A percentile compares a stretch with the other conserved stretches of the same genome.
Evolutionary conservation across 1,140 invertebrate genomes (phyloP).

Genomic region (Trypoxylus dichotomus): DNA sequence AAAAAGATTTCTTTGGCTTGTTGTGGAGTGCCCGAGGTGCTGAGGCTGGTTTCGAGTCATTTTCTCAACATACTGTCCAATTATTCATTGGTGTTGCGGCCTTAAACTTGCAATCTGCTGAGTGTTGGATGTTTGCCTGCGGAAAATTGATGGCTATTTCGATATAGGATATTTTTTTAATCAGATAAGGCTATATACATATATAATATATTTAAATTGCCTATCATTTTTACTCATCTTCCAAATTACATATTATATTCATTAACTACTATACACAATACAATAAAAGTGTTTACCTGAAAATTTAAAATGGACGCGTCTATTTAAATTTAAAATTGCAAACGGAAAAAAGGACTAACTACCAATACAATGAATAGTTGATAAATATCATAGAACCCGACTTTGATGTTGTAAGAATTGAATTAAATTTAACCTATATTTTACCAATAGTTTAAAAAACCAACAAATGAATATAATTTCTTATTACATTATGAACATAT

Average conservation of each 20-base stretch:
- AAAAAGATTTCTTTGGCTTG: conserved; percentile 37
- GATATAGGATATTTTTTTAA: conserved; percentile 24
- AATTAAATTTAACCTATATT: no score
- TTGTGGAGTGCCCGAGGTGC: conserved; percentile 36
- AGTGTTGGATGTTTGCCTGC: conserved; percentile 35
- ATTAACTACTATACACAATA: background rate
- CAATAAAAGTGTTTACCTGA: no score
- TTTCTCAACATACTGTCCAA: conserved; percentile 39
- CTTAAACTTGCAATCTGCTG: conserved; percentile 35
- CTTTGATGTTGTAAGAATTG: no score
- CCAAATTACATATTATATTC: background rate
- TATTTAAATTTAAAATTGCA: no score
- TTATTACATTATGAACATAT: no score
- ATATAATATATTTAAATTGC: conserved; percentile 4
- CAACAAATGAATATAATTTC: no score
- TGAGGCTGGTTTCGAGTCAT: conserved; percentile 38
- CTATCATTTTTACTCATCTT: background rate
- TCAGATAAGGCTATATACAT: conserved; percentile 1
- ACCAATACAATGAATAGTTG: no score
- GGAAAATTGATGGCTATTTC: conserved; percentile 31
- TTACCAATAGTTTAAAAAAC: no score
- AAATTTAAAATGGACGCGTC: no score
- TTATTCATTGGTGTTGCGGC: conserved; percentile 38
- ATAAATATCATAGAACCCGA: no score
- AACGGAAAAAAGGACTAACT: no score